Percentiles rank a stretch among this genome's conserved stretches.
Conservation (phyloP, 2,797 vertebrate species). For the Sternotherus odoratus region DNA sequence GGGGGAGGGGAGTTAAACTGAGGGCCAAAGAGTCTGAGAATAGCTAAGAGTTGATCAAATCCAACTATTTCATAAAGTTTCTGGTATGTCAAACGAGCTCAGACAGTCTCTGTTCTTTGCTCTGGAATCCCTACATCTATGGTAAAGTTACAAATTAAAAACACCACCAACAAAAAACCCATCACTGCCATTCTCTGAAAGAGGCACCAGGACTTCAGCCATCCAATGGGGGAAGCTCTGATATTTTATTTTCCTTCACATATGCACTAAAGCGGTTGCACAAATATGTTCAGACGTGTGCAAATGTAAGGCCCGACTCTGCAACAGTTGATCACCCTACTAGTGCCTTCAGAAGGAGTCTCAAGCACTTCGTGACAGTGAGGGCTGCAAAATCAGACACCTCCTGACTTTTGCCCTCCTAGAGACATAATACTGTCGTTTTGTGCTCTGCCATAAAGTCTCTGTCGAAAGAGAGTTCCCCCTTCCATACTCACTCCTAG, state of each 20-base stretch:
- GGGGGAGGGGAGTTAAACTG: fast-evolving
- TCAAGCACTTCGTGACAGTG: fast-evolving
- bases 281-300: neutral
- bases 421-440: fast-evolving
- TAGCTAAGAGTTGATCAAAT: constrained; percentile 27
- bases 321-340: neutral
- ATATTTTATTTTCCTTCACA: too few relatives aligned
- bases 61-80: constrained; percentile 24
- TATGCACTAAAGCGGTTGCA: neutral
- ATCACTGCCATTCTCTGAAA: neutral
- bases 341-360: neutral
- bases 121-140: neutral
- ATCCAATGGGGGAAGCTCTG: neutral
- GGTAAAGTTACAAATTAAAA: neutral
- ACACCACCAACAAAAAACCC: neutral
- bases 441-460: neutral
- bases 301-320: neutral
- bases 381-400: neutral
- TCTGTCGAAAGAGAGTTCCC: fast-evolving
- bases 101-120: neutral
- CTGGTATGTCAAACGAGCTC: neutral
- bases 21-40: neutral
- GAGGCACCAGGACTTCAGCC: neutral
- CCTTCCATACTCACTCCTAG: neutral
- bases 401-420: fast-evolving